Conservation (phyloP, 2,888 invertebrate species). For the Nephrocerus scutellatus region DNA sequence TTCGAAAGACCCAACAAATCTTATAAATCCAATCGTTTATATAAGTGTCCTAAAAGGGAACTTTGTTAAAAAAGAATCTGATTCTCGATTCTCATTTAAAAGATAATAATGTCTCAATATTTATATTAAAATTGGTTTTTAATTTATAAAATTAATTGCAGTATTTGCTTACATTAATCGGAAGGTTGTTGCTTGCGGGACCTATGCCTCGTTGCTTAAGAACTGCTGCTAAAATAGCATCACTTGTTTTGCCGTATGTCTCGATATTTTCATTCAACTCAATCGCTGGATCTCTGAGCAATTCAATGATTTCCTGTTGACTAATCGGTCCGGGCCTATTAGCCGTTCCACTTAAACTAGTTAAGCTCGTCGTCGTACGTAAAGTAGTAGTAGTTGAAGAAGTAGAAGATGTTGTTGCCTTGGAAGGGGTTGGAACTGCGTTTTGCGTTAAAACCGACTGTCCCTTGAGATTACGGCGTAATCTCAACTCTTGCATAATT, state of each 20-base stretch:
- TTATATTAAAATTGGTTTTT: too few species aligned
- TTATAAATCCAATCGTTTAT: too few species aligned
- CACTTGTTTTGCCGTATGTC: constrained; percentile 57
- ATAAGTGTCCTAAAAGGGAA: too few species aligned
- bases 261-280: constrained; percentile 28
- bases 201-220: constrained; percentile 67
- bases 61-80: too few species aligned
- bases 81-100: too few species aligned
- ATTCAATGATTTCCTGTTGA: constrained; percentile 25
- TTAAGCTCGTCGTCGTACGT: constrained; percentile 20
- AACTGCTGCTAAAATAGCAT: constrained; percentile 62
- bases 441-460: constrained; percentile 11
- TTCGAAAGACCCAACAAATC: too few species aligned
- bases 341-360: too few species aligned
- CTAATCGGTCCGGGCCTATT: constrained; percentile 31
- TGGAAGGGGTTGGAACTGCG: constrained; percentile 28
- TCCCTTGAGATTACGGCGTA: constrained; percentile 22
- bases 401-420: constrained; percentile 42
- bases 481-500: constrained; percentile 22
- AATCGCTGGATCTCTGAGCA: constrained; percentile 29
- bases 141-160: too few species aligned
- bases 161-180: constrained; percentile 27
- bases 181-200: constrained; percentile 51
- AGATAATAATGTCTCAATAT: too few species aligned
- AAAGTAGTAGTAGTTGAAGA: constrained; percentile 23